Evolutionary conservation across 2,797 vertebrate genomes (phyloP), one percentile per base, ranked within the genome.

Genomic region (Mastacembelus armatus): DNA sequence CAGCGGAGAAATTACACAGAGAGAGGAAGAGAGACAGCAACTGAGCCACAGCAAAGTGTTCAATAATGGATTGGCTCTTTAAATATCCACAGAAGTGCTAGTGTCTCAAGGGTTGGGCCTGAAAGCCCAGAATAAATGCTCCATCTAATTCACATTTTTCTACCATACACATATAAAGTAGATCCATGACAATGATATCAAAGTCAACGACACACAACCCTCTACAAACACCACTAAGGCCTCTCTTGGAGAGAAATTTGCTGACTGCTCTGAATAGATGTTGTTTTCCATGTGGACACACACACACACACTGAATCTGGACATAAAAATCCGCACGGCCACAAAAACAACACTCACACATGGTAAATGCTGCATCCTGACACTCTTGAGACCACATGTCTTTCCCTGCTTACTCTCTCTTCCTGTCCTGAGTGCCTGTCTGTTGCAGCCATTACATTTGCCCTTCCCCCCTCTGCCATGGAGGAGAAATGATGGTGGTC

Each of bases 51-150:
- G 74, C 58, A 76, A 74, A 77, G 66, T 81, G 76, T 75, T 93
- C 84, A 91, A 92, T 92, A 90, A 92, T 90, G 83, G 72, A 91
- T 89, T 54, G 76, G 66, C 77, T 88, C 88, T 89, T 89, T 83
- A 92, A 90, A 91, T 88, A 91, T 83, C 89, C 78, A 75, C 43
- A 72, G 66, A 72, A 78, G 75, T 61, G 66, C 78, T 77, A 64
- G 48, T 47, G 72, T 85, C 82, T 81, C 76, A 73, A 69, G 70
- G 71, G 66, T 71, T 47, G 21, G 19, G n/a, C 66, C 47, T 62
- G 40, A 65, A 60, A 75, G 64, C 81, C 51, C 67, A 59, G 70
- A 74, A 87, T 83, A 85, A 80, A 84, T 24, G 59, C 62, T 39
- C 42, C 64, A 40, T 54, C 59, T 59, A 35, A 43, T 11, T 60